These are phyloP conservation scores for Geodia barretti DNA, from an alignment of 37 sponge, comb jelly and placozoan genomes.

Conservation along the genomic window DNA sequence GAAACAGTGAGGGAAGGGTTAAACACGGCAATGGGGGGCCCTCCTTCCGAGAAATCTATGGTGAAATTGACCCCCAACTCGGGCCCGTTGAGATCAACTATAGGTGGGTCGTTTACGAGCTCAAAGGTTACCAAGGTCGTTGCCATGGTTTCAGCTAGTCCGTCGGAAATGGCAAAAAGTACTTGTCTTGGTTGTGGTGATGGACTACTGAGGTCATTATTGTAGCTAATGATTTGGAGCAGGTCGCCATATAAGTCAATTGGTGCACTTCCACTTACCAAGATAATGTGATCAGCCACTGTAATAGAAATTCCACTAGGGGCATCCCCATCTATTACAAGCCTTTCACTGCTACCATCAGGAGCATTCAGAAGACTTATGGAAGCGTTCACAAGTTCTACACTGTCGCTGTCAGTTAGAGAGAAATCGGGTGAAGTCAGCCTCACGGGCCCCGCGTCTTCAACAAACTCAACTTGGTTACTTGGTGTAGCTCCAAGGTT, in stretches of 20 bases:
- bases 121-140: constrained; percentile 51
- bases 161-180: constrained; percentile 61
- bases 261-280: constrained; percentile 43
- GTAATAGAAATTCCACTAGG: neutral
- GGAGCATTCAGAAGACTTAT: constrained; percentile 51
- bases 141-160: constrained; percentile 16
- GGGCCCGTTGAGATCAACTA: constrained; percentile 73
- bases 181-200: constrained; percentile 24
- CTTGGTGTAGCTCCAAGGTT: constrained; percentile 46
- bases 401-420: constrained; percentile 57
- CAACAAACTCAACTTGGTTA: constrained; percentile 48
- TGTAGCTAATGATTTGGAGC: constrained; percentile 40
- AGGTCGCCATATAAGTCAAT: constrained; percentile 7
- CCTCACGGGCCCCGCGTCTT: constrained; percentile 41
- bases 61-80: constrained; percentile 35
- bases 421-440: constrained; percentile 22
- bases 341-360: constrained; percentile 62
- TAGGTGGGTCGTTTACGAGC: constrained; percentile 72
- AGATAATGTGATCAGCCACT: constrained; percentile 1
- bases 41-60: constrained; percentile 39
- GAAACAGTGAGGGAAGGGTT: constrained; percentile 11
- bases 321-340: neutral
- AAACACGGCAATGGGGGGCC: constrained; percentile 12
- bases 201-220: constrained; percentile 41
- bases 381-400: constrained; percentile 21